Evolutionary conservation across 2,113 vertebrate genomes (phyloP).

Genomic region (Cettia cetti): DNA sequence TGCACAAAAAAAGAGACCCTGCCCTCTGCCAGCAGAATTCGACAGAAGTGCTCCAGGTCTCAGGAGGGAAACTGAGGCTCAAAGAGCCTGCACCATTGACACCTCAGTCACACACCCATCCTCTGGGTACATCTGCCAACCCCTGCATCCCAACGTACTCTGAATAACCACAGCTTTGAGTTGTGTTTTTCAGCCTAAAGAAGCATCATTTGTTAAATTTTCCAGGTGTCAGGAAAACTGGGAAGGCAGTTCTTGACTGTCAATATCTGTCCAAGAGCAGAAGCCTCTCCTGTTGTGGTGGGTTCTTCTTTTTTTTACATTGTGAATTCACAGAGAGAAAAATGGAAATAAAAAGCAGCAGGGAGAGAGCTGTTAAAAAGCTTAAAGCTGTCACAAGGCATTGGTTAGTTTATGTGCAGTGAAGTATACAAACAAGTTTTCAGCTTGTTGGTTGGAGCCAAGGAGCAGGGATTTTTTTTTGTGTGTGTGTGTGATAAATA

Average conservation of each 20-base stretch:
- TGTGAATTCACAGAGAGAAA: conserved; percentile 7
- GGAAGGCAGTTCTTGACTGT: neutral
- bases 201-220: neutral
- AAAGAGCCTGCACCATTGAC: neutral
- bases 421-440: conserved; percentile 60
- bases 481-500: conserved; percentile 47
- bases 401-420: conserved; percentile 58
- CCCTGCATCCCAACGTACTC: accelerated
- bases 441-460: conserved; percentile 36
- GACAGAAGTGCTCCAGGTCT: neutral
- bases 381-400: conserved; percentile 59
- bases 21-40: neutral
- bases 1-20: neutral
- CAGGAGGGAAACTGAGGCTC: neutral
- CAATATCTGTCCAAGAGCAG: neutral
- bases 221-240: neutral
- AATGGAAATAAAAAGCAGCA: conserved; percentile 24
- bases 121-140: neutral
- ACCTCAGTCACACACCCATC: accelerated
- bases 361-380: conserved; percentile 52
- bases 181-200: neutral
- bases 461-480: neutral
- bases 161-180: neutral
- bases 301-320: neutral
- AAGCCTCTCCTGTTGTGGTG: neutral